Evolutionary conservation across 2,888 invertebrate species (phyloP), one percentile per base, ranked within the genome.

Genomic region (Xanthia icteritia): DNA sequence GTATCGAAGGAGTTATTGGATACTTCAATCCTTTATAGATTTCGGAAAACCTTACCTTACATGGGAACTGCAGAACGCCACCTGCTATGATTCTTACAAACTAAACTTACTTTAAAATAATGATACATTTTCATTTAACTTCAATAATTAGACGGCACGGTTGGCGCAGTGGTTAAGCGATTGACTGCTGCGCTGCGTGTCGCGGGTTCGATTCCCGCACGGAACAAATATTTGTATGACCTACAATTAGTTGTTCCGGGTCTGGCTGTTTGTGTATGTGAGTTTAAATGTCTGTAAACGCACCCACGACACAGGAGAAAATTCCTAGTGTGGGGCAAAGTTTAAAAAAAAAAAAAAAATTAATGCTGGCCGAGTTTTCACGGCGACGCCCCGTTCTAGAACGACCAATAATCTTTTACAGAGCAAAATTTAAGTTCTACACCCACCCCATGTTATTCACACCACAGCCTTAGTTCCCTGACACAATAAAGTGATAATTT

Each of bases 401-500:
- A 15, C 15, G 5, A 36, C 27, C 20, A 72, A 23, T 15, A 23
- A 31, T 4, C 8, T 67, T 42, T 15, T 42, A 31, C 23, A 5
- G 23, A 61, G 51, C 51, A 65, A 23, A 51, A 78, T 78, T 42
- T 17, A 58, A 51, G n/a, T 71, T 71, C 0, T 0, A 58, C 0
- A 8, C 51, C 42, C 6, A 36, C 5, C 15, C 20, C 42, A 58
- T n/a, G 27, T 56, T 67, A 68, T 63, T 68, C 56, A 27, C 42
- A 51, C 23, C 54, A 13, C 48, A 20, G 4, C 42, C 36, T 66
- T 64, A 79, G 70, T 83, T 23, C 15, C 17, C 39, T 39, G 36
- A 63, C 65, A 69, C 67, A 81, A 82, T 75, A 77, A 76, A 83
- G 60, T 74, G 72, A 79, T 83, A 84, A 87, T 80, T 75, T 77